Base-by-base conservation (phyloP, 2,113 vertebrate genomes). In the Myotis lucifugus region DNA sequence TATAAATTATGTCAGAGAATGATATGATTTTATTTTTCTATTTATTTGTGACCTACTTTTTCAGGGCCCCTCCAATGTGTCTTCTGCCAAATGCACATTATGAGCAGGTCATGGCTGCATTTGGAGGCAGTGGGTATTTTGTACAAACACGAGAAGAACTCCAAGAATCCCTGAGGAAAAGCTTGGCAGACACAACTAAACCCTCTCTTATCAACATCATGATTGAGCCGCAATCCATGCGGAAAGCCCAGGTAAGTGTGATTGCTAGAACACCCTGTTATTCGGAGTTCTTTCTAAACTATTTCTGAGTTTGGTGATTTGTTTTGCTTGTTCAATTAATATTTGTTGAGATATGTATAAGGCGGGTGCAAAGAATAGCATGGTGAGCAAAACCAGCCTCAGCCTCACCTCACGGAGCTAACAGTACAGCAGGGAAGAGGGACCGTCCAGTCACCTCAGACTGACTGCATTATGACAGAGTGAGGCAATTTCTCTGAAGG, bases 181-280 rank as follows among this genome's bases (percentile, higher is more conserved):
- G 99, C 48, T 17, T 99, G 88, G 92, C 95, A 48, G 98, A 99
- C 95, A 98, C 98, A 95, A 92, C 98, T 66, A 97, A 96, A 32
- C 99, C 99, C 21, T 99, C 98, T 87, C 99, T 99, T 32, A 98
- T 99, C 96, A 99, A 99, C 37, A 98, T 99, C 89, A 98, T 99
- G 92, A 99, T 99, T 77, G 98, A 99, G 95, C 99, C 99, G 0
- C 98, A 98, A 0, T 99, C 99, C 0, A 98, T 98, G 73, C 98
- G 99, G 85, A 99, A 99, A 96, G 97, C 99, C 81, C 99, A 99
- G 99, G 99, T 99, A 98, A 95, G 56, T 92, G 1, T 42, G 0
- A 21, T 42, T 83, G 25, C 37, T 76, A 46, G 32, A 5, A 2
- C 18, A 32, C 14, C 9, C 40, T 69, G 17, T 82, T 76, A 40